Evolutionary conservation across 2,113 vertebrate species (phyloP).

Genomic region (Bostrychus sinensis): DNA sequence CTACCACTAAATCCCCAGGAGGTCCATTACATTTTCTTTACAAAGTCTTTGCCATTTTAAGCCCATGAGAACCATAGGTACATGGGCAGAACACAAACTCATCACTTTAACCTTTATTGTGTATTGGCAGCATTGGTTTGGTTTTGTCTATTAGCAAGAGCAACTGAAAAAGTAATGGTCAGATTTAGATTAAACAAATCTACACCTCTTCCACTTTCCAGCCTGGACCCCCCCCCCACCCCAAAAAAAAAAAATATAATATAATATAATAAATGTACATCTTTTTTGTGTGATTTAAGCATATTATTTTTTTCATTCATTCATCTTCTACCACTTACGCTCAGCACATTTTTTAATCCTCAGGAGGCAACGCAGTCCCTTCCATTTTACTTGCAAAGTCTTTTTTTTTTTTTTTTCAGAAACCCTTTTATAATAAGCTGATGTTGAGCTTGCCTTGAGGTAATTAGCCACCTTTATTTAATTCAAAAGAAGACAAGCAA

Average conservation of each 20-base stretch:
- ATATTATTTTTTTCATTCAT: not conserved
- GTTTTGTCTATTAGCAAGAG: too few relatives aligned
- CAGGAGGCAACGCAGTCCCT: not conserved
- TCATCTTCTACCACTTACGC: not conserved
- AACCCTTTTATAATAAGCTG: constrained; percentile 15
- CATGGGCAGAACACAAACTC: too few relatives aligned
- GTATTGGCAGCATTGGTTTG: too few relatives aligned
- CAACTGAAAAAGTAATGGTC: too few relatives aligned
- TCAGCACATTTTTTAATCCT: constrained; percentile 8
- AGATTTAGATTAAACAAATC: too few relatives aligned
- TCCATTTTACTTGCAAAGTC: not conserved
- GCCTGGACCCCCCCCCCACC: not conserved
- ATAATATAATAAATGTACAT: not conserved
- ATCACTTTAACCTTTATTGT: too few relatives aligned
- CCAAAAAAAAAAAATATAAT: not conserved
- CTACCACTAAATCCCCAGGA: too few relatives aligned
- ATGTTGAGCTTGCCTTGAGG: constrained; percentile 29
- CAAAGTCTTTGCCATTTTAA: too few relatives aligned
- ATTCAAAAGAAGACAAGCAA: constrained; percentile 20
- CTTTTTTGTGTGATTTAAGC: not conserved
- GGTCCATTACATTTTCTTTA: too few relatives aligned
- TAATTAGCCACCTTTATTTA: constrained; percentile 47
- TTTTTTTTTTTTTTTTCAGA: constrained; percentile 16
- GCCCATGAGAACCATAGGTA: too few relatives aligned
- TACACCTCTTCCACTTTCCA: too few relatives aligned